Conservation (phyloP, 2,113 vertebrate genomes). For the Corydoras sp. region DNA sequence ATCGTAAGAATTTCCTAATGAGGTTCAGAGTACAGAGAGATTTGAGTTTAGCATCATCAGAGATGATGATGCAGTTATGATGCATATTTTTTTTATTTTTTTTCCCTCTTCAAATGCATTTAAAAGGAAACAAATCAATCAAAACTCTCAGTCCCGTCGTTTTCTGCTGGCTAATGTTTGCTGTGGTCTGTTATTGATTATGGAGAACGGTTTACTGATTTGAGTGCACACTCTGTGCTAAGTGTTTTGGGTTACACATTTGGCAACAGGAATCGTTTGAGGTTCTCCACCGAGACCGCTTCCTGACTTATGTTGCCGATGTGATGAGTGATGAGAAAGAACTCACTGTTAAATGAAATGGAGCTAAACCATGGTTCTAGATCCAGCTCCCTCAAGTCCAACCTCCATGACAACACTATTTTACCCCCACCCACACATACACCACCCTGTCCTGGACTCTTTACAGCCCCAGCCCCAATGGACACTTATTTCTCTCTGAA, state of each 20-base stretch:
- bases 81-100: too few species aligned
- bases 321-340: neutral
- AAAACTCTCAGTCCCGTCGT: neutral
- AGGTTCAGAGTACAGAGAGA: too few species aligned
- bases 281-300: constrained; percentile 4
- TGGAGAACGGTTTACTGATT: neutral
- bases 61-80: too few species aligned
- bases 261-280: neutral
- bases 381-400: constrained; percentile 17
- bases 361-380: neutral
- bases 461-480: constrained; percentile 23
- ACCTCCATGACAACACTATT: constrained; percentile 3
- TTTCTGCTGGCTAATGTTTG: neutral
- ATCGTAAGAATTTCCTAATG: too few species aligned
- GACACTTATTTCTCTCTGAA: constrained; percentile 38
- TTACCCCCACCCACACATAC: constrained; percentile 1
- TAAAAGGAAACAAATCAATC: neutral
- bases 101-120: neutral
- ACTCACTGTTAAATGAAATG: constrained; percentile 11
- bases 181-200: constrained; percentile 19
- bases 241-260: constrained; percentile 15
- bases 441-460: constrained; percentile 11
- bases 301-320: constrained; percentile 6
- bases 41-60: too few species aligned
- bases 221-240: neutral